Percentiles rank a stretch among this genome's conserved stretches.
Evolutionary conservation across 2,888 invertebrate genomes (phyloP).

Genomic region (Tethea ocularis): DNA sequence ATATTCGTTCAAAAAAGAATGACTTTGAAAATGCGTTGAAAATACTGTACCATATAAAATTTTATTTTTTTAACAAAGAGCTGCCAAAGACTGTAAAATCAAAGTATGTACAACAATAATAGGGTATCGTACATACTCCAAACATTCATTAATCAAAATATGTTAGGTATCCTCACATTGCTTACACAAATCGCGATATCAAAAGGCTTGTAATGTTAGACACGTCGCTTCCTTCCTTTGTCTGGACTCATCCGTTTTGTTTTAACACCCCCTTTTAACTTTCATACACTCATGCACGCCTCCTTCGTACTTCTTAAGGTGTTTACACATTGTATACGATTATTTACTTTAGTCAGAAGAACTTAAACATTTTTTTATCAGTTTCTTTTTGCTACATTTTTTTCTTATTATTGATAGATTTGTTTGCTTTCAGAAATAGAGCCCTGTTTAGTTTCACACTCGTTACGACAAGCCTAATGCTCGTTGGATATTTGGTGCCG

Average conservation of each 20-base stretch:
- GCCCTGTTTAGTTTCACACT: no score
- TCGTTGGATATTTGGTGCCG: no score
- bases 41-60: background rate
- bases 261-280: constrained; percentile 82
- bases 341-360: background rate
- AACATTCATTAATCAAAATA: constrained; percentile 78
- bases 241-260: constrained; percentile 82
- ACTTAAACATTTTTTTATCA: background rate
- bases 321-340: constrained; percentile 33
- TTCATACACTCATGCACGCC: constrained; percentile 71
- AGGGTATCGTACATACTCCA: constrained; percentile 18
- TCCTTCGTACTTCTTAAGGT: constrained; percentile 57
- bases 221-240: constrained; percentile 80
- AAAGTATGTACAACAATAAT: constrained; percentile 25
- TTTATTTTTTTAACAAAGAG: constrained; percentile 3
- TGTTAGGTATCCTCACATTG: constrained; percentile 70
- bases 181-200: constrained; percentile 61
- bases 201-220: constrained; percentile 71
- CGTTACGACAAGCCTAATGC: no score
- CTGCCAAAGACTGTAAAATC: constrained; percentile 31
- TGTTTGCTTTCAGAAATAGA: no score
- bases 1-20: no score
- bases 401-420: no score
- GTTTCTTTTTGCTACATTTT: no score
- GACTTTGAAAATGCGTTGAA: background rate